Conservation (phyloP, 2,797 vertebrate species). For the Sternotherus odoratus region DNA sequence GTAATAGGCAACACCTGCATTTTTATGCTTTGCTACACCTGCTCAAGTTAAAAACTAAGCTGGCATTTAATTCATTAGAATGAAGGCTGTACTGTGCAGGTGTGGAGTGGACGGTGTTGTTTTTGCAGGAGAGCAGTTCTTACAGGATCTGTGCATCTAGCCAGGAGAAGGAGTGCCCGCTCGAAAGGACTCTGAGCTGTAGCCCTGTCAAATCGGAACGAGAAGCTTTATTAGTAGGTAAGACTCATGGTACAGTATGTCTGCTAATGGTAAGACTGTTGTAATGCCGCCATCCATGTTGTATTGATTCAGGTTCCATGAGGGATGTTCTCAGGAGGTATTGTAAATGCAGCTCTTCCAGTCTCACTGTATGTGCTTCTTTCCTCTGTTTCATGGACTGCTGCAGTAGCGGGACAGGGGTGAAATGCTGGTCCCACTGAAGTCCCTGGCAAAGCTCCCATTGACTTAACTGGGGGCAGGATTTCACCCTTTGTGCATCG, state of each 20-base stretch:
- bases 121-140: constrained; percentile 81
- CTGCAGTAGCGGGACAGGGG: neutral
- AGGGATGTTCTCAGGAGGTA: neutral
- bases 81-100: neutral
- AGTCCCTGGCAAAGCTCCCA: neutral
- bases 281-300: neutral
- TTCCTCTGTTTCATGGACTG: neutral
- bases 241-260: constrained; percentile 54
- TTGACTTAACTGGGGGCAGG: neutral
- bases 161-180: constrained; percentile 89
- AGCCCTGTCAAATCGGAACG: constrained; percentile 91
- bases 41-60: neutral
- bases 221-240: constrained; percentile 93
- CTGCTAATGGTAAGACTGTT: neutral
- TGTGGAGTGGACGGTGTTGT: neutral
- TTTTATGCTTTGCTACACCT: neutral
- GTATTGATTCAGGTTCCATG: neutral
- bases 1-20: neutral
- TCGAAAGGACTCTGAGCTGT: constrained; percentile 82
- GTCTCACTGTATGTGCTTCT: neutral
- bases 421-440: neutral
- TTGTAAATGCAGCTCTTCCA: neutral
- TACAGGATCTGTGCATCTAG: constrained; percentile 87
- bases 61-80: too few species aligned
- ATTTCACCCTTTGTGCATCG: neutral